Percentiles rank a stretch among this genome's conserved stretches.
These are phyloP conservation scores for Bombus waltoni DNA, from an alignment of 1,140 invertebrate species.

Conservation along the genomic window DNA sequence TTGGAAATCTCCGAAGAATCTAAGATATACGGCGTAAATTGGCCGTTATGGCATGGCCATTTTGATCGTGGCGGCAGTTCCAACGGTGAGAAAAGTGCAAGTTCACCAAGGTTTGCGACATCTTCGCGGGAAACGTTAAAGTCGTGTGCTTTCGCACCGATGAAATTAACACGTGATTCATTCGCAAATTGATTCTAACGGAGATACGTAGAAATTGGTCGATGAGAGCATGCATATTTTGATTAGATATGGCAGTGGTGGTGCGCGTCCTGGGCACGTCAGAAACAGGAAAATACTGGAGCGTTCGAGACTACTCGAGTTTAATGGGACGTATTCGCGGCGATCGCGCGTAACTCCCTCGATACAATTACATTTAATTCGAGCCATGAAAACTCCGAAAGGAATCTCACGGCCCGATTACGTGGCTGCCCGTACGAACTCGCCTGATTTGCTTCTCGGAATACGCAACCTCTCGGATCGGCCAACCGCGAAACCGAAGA, in stretches of 20 bases:
- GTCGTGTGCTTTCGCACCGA: not conserved
- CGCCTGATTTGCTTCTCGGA: constrained; percentile 44
- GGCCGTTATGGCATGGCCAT: no score
- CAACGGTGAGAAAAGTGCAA: not conserved
- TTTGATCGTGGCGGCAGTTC: no score
- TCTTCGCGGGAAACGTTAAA: not conserved
- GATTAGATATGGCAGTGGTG: not conserved
- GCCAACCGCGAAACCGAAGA: not conserved
- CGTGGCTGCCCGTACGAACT: constrained; percentile 35
- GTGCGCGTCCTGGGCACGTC: no score
- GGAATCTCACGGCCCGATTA: constrained; percentile 39
- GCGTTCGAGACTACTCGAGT: not conserved
- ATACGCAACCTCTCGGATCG: not conserved
- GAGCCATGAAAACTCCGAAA: constrained; percentile 47
- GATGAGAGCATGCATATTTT: not conserved
- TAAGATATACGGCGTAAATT: no score
- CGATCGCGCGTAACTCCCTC: constrained; percentile 34
- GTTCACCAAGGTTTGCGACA: not conserved
- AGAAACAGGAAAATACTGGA: constrained; percentile 8
- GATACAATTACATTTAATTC: constrained; percentile 50
- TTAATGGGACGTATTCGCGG: not conserved
- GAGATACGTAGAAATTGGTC: not conserved
- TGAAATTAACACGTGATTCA: not conserved
- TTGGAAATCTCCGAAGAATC: no score
- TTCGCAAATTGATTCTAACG: not conserved